Conservation (phyloP, 1,140 invertebrate species). For the Steinernema feltiae region DNA sequence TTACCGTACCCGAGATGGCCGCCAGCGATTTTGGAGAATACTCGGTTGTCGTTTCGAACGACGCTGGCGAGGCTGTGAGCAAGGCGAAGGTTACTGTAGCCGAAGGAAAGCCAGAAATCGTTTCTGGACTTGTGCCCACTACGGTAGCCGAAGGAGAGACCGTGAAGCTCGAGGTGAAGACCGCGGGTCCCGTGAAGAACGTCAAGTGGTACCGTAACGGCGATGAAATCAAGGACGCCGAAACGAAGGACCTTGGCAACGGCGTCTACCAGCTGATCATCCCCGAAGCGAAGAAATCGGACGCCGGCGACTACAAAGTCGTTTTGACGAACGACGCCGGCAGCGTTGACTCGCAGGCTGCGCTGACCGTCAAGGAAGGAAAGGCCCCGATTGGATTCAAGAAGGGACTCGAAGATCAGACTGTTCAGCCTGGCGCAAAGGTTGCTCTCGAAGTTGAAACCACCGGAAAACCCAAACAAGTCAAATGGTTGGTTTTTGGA, state of each 20-base stretch:
- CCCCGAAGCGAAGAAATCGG: slow-evolving; percentile 59
- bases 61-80: slow-evolving; percentile 26
- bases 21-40: slow-evolving; percentile 32
- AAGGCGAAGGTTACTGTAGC: slow-evolving; percentile 30
- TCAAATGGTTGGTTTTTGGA: slow-evolving; percentile 66
- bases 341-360: slow-evolving; percentile 44
- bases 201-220: slow-evolving; percentile 56
- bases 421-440: slow-evolving; percentile 70
- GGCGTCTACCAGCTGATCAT: slow-evolving; percentile 59
- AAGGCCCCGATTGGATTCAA: slow-evolving; percentile 62
- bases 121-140: slow-evolving; percentile 33
- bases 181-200: slow-evolving; percentile 30
- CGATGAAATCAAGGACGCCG: slow-evolving; percentile 42
- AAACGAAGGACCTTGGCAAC: slow-evolving; percentile 51
- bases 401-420: slow-evolving; percentile 67
- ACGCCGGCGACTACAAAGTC: slow-evolving; percentile 60
- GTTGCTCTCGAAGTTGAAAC: slow-evolving; percentile 72
- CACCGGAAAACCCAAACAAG: slow-evolving; percentile 75
- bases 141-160: slow-evolving; percentile 31
- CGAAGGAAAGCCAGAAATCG: slow-evolving; percentile 26
- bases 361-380: slow-evolving; percentile 45
- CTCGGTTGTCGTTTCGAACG: slow-evolving; percentile 28
- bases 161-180: slow-evolving; percentile 34
- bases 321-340: slow-evolving; percentile 50
- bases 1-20: slow-evolving; percentile 29